phyloP scores from a whole-genome alignment of 2,113 vertebrate species.

The Theropithecus gelada region DNA sequence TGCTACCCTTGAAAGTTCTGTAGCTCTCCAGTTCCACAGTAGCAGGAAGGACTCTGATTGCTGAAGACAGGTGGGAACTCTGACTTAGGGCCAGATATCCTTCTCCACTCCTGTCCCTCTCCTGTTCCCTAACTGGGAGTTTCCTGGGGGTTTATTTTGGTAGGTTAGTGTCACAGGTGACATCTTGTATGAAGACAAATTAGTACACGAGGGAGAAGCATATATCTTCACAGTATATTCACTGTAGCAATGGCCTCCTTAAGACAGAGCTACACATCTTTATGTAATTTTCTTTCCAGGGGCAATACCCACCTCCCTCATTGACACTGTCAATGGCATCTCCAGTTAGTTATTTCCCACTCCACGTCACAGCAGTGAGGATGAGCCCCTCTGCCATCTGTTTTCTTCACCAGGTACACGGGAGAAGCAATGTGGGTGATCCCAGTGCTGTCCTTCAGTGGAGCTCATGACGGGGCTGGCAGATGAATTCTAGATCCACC shows the following conservation, averaged over 20 bases:
- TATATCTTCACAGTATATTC: neutral
- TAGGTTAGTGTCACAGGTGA: neutral
- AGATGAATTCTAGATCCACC: neutral
- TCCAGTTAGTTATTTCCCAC: neutral
- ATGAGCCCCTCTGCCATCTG: neutral
- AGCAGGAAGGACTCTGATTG: neutral
- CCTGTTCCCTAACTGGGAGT: neutral
- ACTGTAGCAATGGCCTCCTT: neutral
- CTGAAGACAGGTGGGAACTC: neutral
- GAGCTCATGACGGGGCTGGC: neutral
- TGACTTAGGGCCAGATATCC: neutral
- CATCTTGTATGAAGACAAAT: neutral
- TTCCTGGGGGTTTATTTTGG: neutral
- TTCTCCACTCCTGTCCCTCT: neutral
- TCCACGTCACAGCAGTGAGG: neutral
- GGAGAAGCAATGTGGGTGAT: neutral
- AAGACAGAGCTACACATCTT: neutral
- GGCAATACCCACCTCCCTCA: neutral
- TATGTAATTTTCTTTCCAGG: slow-evolving; percentile 26
- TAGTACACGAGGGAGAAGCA: neutral
- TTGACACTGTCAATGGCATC: neutral
- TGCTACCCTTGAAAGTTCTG: neutral
- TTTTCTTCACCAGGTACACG: neutral
- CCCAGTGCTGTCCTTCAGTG: neutral
- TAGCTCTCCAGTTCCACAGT: neutral